Base-by-base conservation (phyloP, 23 tunicate species). In the Halocynthia roretzi region DNA sequence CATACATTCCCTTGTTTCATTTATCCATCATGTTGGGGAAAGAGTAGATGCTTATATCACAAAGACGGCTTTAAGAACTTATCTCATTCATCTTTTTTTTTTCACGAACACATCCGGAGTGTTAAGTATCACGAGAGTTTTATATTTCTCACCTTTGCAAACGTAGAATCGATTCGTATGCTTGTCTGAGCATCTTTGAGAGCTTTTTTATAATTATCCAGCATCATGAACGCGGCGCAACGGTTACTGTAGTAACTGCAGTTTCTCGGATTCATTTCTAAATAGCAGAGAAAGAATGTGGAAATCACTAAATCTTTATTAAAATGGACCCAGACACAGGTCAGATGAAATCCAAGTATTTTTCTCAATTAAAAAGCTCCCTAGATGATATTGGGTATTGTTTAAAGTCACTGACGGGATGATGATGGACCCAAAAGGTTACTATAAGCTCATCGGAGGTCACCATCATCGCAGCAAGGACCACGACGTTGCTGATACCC, bases 151-250 rank as follows among this genome's bases (percentile, higher is more conserved):
- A 87, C 93, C 69, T 83, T 88, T 48, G 87, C 87, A 51, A 78
- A 88, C 0, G 76, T 50, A 50, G 76, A 65, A 62, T 88, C 95
- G 40, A 83, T 57, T 65, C 73, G 71, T 17, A 88, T 66, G 11
- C 88, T 82, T 17, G 82, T 72, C 68, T 88, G 95, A 10, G 95
- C 95, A 73, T 88, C 95, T 80, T 88, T 83, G 5, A 88, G 54
- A 7, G 95, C 95, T 74, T 67, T 77, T 75, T 83, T 83, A 73
- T 88, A 88, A 52, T 83, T 83, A 15, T 70, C 63, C 10, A 73
- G 17, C 95, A 88, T 88, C 87, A 88, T 88, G 23, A 68, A 72
- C 15, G 95, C 95, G 21, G 95, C 95, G 62, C 85, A 77, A 53
- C 95, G 61, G 64, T 88, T 88, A 71, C 83, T 81, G 70, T 88